Evolutionary conservation across 2,113 vertebrate species (phyloP), one percentile per base, ranked within the genome.

Genomic region (Plecotus auritus): DNA sequence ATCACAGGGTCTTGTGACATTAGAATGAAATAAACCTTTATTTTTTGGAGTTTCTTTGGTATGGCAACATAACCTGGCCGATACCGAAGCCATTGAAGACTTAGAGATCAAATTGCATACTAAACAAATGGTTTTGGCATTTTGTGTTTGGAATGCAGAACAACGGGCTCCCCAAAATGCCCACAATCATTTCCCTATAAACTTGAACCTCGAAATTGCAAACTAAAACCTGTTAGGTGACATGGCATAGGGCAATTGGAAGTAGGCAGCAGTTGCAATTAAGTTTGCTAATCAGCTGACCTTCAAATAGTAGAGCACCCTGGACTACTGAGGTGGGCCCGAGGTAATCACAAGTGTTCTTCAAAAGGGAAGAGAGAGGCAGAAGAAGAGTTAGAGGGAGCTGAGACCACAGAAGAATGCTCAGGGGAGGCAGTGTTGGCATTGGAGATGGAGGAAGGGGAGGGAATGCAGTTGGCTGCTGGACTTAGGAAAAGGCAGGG

Each of bases 211-310:
- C 1, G 4, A 69, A 74, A 35, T 32, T 81, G 30, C n/a, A 70
- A n/a, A 28, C 18, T 54, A 47, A 76, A 73, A 59, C 14, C 1
- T 51, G 35, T 78, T 72, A 16, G 4, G 13, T 85, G 69, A 54
- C 4, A 12, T 26, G 22, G 18, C 3, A 64, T 70, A 85, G 9
- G 49, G 5, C 35, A 82, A 32, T 92, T 82, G 42, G 42, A 74
- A 45, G 30, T 47, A 92, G 37, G n/a, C 78, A 73, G 4, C 9
- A 69, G 22, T n/a, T 42, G 8, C 13, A 45, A 26, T 35, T 56
- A 40, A 56, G 90, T 94, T 95, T 96, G 49, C 37, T 96, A 42
- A 90, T 85, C 59, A 66, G 6, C 18, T 82, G 22, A 64, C 30
- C 42, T 51, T 76, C 17, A 20, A 16, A n/a, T 12, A 30, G 66